These are phyloP conservation scores for Hippoglossus stenolepis DNA, from an alignment of 2,113 vertebrate species.

Conservation along the genomic window DNA sequence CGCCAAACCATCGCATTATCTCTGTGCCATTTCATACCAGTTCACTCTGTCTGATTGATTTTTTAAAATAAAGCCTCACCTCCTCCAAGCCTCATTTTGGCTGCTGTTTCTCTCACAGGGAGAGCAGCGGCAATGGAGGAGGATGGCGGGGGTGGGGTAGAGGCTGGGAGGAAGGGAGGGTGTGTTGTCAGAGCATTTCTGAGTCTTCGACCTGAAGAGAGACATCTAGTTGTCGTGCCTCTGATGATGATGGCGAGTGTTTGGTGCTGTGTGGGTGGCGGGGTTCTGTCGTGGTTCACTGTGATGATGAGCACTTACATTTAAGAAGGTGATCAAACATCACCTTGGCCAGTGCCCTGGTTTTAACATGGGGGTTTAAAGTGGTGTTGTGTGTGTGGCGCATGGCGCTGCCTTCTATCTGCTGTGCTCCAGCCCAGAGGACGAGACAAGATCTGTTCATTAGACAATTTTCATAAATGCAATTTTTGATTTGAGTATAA, in stretches of 20 bases:
- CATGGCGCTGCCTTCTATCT: not conserved
- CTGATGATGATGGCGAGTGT: slow-evolving; percentile 33
- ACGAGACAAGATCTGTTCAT: not conserved
- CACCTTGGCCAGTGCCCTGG: not conserved
- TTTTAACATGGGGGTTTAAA: not conserved
- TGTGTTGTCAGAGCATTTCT: slow-evolving; percentile 1
- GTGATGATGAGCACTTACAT: slow-evolving; percentile 2
- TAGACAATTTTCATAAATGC: not conserved
- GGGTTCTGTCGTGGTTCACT: slow-evolving; percentile 7
- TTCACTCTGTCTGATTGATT: slow-evolving; percentile 80
- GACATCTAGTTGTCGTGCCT: slow-evolving; percentile 10
- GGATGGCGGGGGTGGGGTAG: not conserved
- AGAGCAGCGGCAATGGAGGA: slow-evolving; percentile 1
- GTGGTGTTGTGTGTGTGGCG: not conserved
- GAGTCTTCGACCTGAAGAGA: not conserved
- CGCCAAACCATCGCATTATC: slow-evolving; percentile 79
- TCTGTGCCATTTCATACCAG: slow-evolving; percentile 80
- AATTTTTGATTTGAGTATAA: not conserved
- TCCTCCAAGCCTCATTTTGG: slow-evolving; percentile 39
- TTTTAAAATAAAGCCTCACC: slow-evolving; percentile 67
- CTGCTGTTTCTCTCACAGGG: slow-evolving; percentile 28
- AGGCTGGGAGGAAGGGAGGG: not conserved
- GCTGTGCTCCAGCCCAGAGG: not conserved
- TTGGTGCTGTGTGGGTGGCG: not conserved
- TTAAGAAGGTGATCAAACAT: slow-evolving; percentile 21